Percentiles rank a stretch among this genome's conserved stretches.
Conservation (phyloP, 2,888 invertebrate genomes). For the Ligdia adustata region DNA sequence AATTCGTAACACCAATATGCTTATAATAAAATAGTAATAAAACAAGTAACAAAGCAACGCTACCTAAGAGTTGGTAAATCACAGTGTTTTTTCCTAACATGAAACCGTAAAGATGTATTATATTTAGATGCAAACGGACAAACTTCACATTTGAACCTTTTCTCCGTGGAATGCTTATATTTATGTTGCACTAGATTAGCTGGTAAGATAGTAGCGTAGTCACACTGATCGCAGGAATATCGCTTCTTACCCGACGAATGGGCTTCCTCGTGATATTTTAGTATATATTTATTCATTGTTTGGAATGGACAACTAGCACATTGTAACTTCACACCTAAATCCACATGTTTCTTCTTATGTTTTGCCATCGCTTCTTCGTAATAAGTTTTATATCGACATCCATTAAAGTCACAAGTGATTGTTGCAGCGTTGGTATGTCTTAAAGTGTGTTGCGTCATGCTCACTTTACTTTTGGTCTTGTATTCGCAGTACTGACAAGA, state of each 20-base stretch:
- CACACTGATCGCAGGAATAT: slow-evolving; percentile 71
- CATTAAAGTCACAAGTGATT: slow-evolving; percentile 58
- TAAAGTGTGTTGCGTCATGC: slow-evolving; percentile 71
- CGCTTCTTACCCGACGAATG: slow-evolving; percentile 70
- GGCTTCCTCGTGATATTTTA: slow-evolving; percentile 74
- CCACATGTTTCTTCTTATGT: slow-evolving; percentile 64
- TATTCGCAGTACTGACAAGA: slow-evolving; percentile 70
- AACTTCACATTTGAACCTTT: slow-evolving; percentile 75
- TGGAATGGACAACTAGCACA: slow-evolving; percentile 72
- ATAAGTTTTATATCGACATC: slow-evolving; percentile 69
- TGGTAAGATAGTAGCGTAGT: slow-evolving; percentile 72
- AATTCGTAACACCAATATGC: slow-evolving; percentile 21
- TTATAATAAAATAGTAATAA: slow-evolving; percentile 5
- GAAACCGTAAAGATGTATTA: slow-evolving; percentile 74
- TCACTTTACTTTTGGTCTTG: slow-evolving; percentile 57
- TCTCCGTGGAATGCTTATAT: slow-evolving; percentile 74
- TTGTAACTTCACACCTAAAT: slow-evolving; percentile 67
- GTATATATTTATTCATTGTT: slow-evolving; percentile 74
- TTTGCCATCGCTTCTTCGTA: slow-evolving; percentile 72
- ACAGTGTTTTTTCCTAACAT: slow-evolving; percentile 78
- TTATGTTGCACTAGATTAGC: slow-evolving; percentile 76
- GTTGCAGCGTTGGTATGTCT: slow-evolving; percentile 72
- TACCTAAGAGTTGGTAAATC: slow-evolving; percentile 72
- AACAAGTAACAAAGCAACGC: slow-evolving; percentile 11
- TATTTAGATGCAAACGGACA: slow-evolving; percentile 78